Evolutionary conservation across 2,797 vertebrate genomes (phyloP).

Genomic region (Gorsachius magnificus): DNA sequence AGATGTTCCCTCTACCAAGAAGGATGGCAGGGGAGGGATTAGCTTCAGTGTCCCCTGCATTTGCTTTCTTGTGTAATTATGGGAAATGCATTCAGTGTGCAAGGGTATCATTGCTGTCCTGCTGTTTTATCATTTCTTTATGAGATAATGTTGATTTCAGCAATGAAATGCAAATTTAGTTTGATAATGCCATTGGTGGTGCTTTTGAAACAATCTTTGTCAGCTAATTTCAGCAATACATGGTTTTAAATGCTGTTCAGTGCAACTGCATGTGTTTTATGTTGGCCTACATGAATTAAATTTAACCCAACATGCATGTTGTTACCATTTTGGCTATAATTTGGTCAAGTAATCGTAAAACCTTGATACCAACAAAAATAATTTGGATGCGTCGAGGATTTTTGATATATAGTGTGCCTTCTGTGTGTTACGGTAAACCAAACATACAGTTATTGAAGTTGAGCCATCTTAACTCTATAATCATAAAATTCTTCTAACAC

Average conservation of each 20-base stretch:
- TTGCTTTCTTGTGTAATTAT: slow-evolving; percentile 37
- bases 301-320: neutral
- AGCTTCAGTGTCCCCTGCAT: neutral
- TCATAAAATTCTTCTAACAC: neutral
- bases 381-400: neutral
- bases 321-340: slow-evolving; percentile 1
- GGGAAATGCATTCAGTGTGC: slow-evolving; percentile 42
- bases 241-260: neutral
- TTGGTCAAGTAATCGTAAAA: neutral
- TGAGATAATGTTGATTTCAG: slow-evolving; percentile 52
- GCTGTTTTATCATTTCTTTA: slow-evolving; percentile 67
- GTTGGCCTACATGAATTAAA: neutral
- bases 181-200: slow-evolving; percentile 25
- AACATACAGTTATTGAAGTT: neutral
- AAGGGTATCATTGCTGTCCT: slow-evolving; percentile 50
- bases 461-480: neutral
- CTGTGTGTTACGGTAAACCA: neutral
- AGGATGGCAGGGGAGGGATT: slow-evolving; percentile 19
- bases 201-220: slow-evolving; percentile 25
- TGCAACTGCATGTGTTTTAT: neutral
- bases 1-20: neutral
- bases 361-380: neutral
- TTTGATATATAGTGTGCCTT: neutral
- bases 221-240: neutral
- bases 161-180: slow-evolving; percentile 62